Evolutionary conservation across 30 jellyfish, hydroid and myxozoan species (phyloP), one percentile per base, ranked within the genome.

Genomic region (Aurelia aurita): DNA sequence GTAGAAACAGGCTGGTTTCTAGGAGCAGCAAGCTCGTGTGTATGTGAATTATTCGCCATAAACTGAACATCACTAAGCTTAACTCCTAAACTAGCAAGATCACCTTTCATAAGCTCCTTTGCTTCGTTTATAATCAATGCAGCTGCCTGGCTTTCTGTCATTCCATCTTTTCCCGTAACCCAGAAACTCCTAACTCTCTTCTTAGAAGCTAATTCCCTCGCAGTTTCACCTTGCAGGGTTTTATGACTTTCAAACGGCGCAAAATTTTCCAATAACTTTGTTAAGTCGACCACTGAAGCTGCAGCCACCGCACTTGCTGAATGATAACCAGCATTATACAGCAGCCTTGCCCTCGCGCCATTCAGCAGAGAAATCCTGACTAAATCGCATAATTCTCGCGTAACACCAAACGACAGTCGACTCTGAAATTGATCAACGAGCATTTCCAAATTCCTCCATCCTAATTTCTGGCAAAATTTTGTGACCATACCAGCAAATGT

Each of bases 401-500:
- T 88, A 13, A 94, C 95, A 39, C 99, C 99, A 60, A 94, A 89
- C 65, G 99, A 94, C 34, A 94, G 82, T 12, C 99, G 96, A 80
- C 97, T 94, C 64, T 94, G 99, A 80, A 94, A 94, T 68, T 94
- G 97, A 43, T 88, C 96, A 39, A 94, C 71, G 26, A 94, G 64
- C 85, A 94, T 43, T 44, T 94, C 99, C 15, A 94, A 75, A 68
- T 89, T 82, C 54, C 85, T 69, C 99, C 99, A 94, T 65, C 99
- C 99, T 14, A 94, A 87, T 67, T 94, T 94, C 86, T 94, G 94
- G 82, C 99, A 94, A 81, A 94, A 94, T 77, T 80, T 93, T n/a
- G 99, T 94, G 25, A 94, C 97, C 99, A 94, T 94, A 7, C 99
- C 98, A n/a, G 98, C 98, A 65, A 83, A 94, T 43, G 99, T 94